These are phyloP conservation scores for Sciurus vulgaris DNA, from an alignment of 2,797 vertebrate genomes.

Conservation along the genomic window DNA sequence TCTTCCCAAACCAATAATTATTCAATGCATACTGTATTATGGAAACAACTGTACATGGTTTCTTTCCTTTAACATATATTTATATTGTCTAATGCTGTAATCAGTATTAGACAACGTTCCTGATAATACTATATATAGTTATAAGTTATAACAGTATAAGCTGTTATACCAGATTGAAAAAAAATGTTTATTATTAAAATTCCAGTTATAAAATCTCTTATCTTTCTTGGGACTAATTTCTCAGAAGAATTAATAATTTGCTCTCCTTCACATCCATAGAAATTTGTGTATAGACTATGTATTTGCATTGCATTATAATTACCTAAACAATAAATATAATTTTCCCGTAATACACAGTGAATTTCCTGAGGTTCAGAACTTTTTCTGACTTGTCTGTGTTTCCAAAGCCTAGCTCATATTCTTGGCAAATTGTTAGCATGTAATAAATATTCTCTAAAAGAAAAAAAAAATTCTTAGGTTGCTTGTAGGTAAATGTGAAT, in stretches of 20 bases:
- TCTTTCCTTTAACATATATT: neutral
- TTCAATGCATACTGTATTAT: neutral
- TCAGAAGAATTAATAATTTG: neutral
- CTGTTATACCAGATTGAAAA: neutral
- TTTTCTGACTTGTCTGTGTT: constrained; percentile 1
- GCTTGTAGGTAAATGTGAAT: neutral
- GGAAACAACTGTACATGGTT: neutral
- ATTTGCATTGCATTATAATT: neutral
- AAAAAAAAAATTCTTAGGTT: neutral
- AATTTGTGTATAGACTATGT: neutral
- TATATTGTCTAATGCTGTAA: neutral
- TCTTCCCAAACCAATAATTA: neutral
- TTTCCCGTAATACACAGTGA: neutral
- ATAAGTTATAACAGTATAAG: too few species aligned
- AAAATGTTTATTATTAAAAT: neutral
- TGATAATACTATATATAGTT: neutral
- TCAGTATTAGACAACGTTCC: neutral
- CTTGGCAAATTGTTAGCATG: neutral
- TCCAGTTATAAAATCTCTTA: neutral
- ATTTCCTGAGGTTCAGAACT: constrained; percentile 27
- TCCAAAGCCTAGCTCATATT: neutral
- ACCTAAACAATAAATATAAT: neutral
- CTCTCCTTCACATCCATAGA: neutral
- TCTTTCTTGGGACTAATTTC: neutral
- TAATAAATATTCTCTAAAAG: neutral